Evolutionary conservation across 2,888 invertebrate species (phyloP).

Genomic region (Parnassius mnemosyne): DNA sequence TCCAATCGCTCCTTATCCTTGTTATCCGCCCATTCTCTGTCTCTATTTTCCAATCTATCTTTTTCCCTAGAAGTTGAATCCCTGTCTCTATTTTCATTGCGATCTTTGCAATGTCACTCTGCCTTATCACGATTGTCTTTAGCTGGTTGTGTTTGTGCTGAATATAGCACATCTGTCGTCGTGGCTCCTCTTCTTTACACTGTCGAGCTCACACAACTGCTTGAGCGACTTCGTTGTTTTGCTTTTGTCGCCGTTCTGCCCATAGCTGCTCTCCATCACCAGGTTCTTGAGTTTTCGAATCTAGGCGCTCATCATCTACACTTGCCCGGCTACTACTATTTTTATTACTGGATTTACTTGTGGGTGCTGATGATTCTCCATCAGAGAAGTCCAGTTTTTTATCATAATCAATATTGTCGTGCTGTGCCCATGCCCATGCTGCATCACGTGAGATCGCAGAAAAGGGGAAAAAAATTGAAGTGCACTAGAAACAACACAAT

Average conservation of each 20-base stretch:
- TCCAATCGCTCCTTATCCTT: slow-evolving; percentile 43
- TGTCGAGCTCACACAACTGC: slow-evolving; percentile 91
- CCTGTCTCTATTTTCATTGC: slow-evolving; percentile 47
- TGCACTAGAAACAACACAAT: no score
- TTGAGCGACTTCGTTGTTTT: slow-evolving; percentile 86
- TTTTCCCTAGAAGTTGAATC: slow-evolving; percentile 48
- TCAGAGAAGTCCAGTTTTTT: slow-evolving; percentile 97
- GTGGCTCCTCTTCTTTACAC: slow-evolving; percentile 93
- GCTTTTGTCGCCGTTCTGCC: slow-evolving; percentile 85
- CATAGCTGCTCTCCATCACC: slow-evolving; percentile 80
- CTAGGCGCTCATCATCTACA: slow-evolving; percentile 63
- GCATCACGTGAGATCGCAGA: slow-evolving; percentile 92
- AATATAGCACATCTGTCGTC: slow-evolving; percentile 78
- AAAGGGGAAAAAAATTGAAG: no score
- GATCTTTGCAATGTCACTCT: slow-evolving; percentile 41
- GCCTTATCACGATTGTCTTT: slow-evolving; percentile 54
- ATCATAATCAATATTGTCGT: slow-evolving; percentile 96
- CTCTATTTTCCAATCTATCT: slow-evolving; percentile 53
- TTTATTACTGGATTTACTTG: slow-evolving; percentile 53
- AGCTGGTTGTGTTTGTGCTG: slow-evolving; percentile 44
- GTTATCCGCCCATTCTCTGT: slow-evolving; percentile 49
- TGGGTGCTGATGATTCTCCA: slow-evolving; percentile 83
- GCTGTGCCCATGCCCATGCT: slow-evolving; percentile 96
- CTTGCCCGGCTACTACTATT: slow-evolving; percentile 53
- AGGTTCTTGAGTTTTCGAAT: slow-evolving; percentile 59